phyloP scores from a whole-genome alignment of 2,113 vertebrate genomes.

The Trinectes maculatus region DNA sequence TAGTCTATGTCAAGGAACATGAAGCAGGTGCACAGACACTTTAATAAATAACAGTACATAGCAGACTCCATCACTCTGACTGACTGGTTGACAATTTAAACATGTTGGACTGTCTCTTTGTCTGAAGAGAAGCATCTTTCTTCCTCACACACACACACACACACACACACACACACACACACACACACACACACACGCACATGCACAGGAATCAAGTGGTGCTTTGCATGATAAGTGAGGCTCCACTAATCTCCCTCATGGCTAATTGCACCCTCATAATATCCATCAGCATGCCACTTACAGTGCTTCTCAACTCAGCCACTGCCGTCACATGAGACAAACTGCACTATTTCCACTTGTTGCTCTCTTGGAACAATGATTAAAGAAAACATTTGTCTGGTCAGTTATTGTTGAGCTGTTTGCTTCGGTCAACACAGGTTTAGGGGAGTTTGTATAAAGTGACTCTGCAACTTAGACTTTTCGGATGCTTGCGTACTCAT shows the following conservation, averaged over 20 bases:
- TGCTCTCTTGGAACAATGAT: background rate
- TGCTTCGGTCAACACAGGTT: too few relatives aligned
- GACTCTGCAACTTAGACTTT: slow-evolving; percentile 1
- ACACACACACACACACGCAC: slow-evolving; percentile 6
- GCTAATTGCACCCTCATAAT: slow-evolving; percentile 60
- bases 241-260: slow-evolving; percentile 39
- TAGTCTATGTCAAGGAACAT: background rate
- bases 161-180: too few relatives aligned
- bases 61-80: background rate
- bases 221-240: slow-evolving; percentile 44
- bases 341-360: background rate
- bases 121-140: background rate
- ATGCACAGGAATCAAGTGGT: slow-evolving; percentile 15
- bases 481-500: too few relatives aligned
- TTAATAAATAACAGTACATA: background rate
- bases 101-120: background rate
- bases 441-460: background rate
- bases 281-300: slow-evolving; percentile 55
- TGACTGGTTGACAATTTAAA: slow-evolving; percentile 7
- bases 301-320: background rate
- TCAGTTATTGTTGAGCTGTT: too few relatives aligned
- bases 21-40: background rate
- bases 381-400: too few relatives aligned
- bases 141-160: too few relatives aligned
- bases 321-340: background rate